A percentile compares a stretch with the other conserved stretches of the same genome.
phyloP scores from a whole-genome alignment of 1,140 invertebrate genomes.

The Dendroctonus ponderosae region DNA sequence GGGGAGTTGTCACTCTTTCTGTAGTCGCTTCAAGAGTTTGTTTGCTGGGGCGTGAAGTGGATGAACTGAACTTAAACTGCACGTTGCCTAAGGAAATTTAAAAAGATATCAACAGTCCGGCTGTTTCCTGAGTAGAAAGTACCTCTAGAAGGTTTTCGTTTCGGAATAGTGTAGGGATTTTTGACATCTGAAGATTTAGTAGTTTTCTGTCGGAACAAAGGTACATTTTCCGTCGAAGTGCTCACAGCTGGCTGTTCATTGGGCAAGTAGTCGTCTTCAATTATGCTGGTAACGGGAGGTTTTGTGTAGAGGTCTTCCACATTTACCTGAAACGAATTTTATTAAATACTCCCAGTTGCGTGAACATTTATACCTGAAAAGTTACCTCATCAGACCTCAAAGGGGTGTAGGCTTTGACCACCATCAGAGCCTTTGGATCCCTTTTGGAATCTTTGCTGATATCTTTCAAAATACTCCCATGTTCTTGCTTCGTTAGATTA shows the following conservation, averaged over 20 bases:
- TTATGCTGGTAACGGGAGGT: slow-evolving; percentile 55
- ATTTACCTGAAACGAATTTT: slow-evolving; percentile 39
- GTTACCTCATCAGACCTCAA: slow-evolving; percentile 34
- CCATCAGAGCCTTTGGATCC: slow-evolving; percentile 54
- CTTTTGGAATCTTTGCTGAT: slow-evolving; percentile 19
- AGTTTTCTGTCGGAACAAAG: slow-evolving; percentile 18
- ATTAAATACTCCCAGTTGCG: background rate
- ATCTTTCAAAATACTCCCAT: slow-evolving; percentile 20
- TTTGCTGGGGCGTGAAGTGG: background rate
- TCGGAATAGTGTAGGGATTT: background rate
- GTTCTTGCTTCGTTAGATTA: slow-evolving; percentile 55
- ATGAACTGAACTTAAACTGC: slow-evolving; percentile 11
- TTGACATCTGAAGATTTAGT: slow-evolving; percentile 16
- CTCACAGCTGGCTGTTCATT: slow-evolving; percentile 13
- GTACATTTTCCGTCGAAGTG: slow-evolving; percentile 9
- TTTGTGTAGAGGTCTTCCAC: slow-evolving; percentile 58
- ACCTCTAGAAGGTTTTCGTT: slow-evolving; percentile 30
- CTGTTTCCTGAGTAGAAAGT: background rate
- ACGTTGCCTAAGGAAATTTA: slow-evolving; percentile 15
- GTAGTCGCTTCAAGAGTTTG: slow-evolving; percentile 12
- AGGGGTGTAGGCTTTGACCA: slow-evolving; percentile 57
- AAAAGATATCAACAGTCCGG: too few relatives aligned
- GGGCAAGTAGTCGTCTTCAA: slow-evolving; percentile 35
- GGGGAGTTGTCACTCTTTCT: slow-evolving; percentile 11
- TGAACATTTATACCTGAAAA: background rate